Percentiles rank a stretch among this genome's conserved stretches.
These are phyloP conservation scores for Numenius phaeopus DNA, from an alignment of 2,797 vertebrate species.

Conservation along the genomic window DNA sequence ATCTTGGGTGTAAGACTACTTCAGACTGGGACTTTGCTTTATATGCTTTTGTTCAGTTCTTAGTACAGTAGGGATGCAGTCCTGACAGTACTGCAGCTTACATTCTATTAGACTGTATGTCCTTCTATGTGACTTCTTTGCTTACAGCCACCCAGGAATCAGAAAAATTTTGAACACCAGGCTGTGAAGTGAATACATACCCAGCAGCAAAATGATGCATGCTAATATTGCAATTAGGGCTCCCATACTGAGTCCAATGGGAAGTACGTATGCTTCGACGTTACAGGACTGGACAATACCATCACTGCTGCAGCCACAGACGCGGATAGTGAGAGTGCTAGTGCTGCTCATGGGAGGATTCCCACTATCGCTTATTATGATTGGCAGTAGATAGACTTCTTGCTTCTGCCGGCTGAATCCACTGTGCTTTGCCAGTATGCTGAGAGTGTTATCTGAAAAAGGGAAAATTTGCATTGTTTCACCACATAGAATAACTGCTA, in stretches of 20 bases:
- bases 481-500: background rate
- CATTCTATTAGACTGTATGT: background rate
- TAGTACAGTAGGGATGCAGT: background rate
- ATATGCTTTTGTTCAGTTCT: background rate
- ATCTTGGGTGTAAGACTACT: background rate
- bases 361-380: slow-evolving; percentile 94
- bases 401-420: slow-evolving; percentile 96
- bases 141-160: background rate
- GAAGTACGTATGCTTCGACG: slow-evolving; percentile 94
- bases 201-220: slow-evolving; percentile 94
- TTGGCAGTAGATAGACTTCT: slow-evolving; percentile 95
- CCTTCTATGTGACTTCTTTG: background rate
- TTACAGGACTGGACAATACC: slow-evolving; percentile 95
- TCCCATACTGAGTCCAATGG: slow-evolving; percentile 98
- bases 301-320: slow-evolving; percentile 95
- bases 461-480: slow-evolving; percentile 15
- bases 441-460: slow-evolving; percentile 94
- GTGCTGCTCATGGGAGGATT: slow-evolving; percentile 97
- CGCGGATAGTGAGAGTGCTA: slow-evolving; percentile 95
- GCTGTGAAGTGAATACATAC: slow-evolving; percentile 79
- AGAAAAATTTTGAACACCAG: background rate
- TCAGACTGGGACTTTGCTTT: background rate
- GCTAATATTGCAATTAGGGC: slow-evolving; percentile 97
- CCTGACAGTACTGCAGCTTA: background rate
- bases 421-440: slow-evolving; percentile 93